These are phyloP conservation scores for Pseudanteris insignis DNA, from an alignment of 2,888 invertebrate genomes.

Conservation along the genomic window DNA sequence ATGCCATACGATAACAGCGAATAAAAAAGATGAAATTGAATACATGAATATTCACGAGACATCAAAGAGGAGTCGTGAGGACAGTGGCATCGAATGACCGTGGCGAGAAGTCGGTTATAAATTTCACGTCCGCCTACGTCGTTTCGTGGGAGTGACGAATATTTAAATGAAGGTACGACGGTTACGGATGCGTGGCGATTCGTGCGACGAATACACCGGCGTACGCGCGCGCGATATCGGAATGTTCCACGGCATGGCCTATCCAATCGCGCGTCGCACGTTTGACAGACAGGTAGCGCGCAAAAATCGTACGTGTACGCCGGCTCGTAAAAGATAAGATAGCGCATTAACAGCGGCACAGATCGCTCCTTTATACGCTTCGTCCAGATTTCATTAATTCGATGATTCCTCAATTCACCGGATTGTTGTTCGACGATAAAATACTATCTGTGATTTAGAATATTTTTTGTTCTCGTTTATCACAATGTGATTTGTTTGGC, in stretches of 20 bases:
- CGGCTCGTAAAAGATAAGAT: slow-evolving; percentile 26
- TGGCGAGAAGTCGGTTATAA: slow-evolving; percentile 12
- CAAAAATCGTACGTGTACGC: slow-evolving; percentile 20
- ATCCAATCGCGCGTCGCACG: slow-evolving; percentile 25
- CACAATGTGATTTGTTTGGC: too few species aligned
- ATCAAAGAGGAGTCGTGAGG: too few species aligned
- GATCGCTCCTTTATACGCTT: slow-evolving; percentile 1
- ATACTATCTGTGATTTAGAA: too few species aligned
- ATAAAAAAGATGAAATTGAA: too few species aligned
- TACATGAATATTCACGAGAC: too few species aligned
- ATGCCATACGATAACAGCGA: too few species aligned
- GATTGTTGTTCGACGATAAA: too few species aligned
- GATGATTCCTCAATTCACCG: too few species aligned
- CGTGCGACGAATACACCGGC: slow-evolving; percentile 49
- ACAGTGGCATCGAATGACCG: too few species aligned
- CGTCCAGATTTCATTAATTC: not conserved
- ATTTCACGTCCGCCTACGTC: slow-evolving; percentile 41
- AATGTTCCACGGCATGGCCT: slow-evolving; percentile 23
- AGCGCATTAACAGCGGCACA: not conserved
- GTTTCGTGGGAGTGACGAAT: slow-evolving; percentile 53
- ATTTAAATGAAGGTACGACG: slow-evolving; percentile 53
- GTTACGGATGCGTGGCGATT: slow-evolving; percentile 48
- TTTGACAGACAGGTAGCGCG: slow-evolving; percentile 33
- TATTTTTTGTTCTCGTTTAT: too few species aligned
- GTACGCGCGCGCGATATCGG: slow-evolving; percentile 22